Percentiles rank a stretch among this genome's conserved stretches.
Evolutionary conservation across 2,888 invertebrate genomes (phyloP).

Genomic region (Brenthis hecate): DNA sequence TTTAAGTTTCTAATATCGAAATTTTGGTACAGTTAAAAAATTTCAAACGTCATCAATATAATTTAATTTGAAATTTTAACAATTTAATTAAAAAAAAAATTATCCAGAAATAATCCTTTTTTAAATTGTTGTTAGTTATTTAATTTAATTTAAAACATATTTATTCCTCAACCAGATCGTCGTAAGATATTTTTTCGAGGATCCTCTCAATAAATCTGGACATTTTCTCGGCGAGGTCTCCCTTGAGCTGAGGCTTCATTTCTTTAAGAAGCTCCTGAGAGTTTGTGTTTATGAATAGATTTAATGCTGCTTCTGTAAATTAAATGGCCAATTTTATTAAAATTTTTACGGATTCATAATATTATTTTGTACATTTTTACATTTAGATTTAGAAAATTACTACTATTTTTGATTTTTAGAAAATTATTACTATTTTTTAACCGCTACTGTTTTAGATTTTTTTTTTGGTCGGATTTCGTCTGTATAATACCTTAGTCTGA

Average conservation of each 20-base stretch:
- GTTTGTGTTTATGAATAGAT: conserved; percentile 93
- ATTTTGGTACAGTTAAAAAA: too few species aligned
- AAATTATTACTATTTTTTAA: too few species aligned
- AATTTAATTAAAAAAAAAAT: neutral
- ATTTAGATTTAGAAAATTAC: too few species aligned
- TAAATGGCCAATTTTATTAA: neutral
- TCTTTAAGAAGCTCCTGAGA: conserved; percentile 92
- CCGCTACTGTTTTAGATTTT: too few species aligned
- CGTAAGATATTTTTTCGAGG: conserved; percentile 89
- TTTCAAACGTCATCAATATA: too few species aligned
- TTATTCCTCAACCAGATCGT: conserved; percentile 86
- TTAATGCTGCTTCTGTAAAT: conserved; percentile 89
- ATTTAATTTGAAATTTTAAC: neutral
- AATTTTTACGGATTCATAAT: too few species aligned
- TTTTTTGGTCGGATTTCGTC: too few species aligned
- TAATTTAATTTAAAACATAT: neutral
- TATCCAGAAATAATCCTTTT: neutral
- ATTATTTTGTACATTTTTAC: neutral
- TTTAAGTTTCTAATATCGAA: too few species aligned
- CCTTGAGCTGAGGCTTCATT: conserved; percentile 92
- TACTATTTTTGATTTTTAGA: too few species aligned
- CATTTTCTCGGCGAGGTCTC: conserved; percentile 89
- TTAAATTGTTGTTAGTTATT: conserved; percentile 20
- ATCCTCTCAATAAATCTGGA: conserved; percentile 88
- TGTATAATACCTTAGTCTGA: too few species aligned